Percentiles rank a stretch among this genome's conserved stretches.
Evolutionary conservation across 2,113 vertebrate species (phyloP).

Genomic region (Alexandromys fortis): DNA sequence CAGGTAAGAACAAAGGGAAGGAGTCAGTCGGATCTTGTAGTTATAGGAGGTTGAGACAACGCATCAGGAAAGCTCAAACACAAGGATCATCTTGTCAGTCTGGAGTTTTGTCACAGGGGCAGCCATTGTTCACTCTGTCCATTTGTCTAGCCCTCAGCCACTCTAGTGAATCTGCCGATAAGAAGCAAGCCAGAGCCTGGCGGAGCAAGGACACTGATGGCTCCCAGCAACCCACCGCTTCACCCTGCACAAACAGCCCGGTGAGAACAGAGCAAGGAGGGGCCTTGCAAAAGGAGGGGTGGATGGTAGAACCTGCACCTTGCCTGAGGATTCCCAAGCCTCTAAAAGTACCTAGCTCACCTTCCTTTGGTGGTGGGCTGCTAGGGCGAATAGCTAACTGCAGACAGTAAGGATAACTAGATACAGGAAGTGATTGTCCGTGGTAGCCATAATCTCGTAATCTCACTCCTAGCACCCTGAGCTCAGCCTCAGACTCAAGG

Average conservation of each 20-base stretch:
- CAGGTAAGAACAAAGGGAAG: neutral
- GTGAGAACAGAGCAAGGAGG: neutral
- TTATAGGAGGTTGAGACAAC: neutral
- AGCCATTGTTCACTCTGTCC: neutral
- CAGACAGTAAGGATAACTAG: neutral
- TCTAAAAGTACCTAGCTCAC: neutral
- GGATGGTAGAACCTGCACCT: neutral
- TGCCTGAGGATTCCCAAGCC: neutral
- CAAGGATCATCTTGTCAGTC: neutral
- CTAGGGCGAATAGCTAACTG: neutral
- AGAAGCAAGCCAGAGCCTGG: neutral
- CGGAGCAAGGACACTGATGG: neutral
- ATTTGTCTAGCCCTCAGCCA: neutral
- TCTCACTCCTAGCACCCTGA: neutral
- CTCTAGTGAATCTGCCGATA: neutral
- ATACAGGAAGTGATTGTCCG: neutral
- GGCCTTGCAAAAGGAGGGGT: neutral
- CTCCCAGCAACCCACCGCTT: neutral
- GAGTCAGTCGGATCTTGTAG: neutral
- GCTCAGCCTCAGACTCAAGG: neutral
- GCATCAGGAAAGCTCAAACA: neutral
- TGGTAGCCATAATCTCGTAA: neutral
- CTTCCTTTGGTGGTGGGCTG: neutral
- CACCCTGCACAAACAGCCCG: fast-evolving
- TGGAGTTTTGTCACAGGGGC: neutral